Percentiles rank a stretch among this genome's conserved stretches.
phyloP scores from a whole-genome alignment of 2,113 vertebrate species.

The Centropus bengalensis region DNA sequence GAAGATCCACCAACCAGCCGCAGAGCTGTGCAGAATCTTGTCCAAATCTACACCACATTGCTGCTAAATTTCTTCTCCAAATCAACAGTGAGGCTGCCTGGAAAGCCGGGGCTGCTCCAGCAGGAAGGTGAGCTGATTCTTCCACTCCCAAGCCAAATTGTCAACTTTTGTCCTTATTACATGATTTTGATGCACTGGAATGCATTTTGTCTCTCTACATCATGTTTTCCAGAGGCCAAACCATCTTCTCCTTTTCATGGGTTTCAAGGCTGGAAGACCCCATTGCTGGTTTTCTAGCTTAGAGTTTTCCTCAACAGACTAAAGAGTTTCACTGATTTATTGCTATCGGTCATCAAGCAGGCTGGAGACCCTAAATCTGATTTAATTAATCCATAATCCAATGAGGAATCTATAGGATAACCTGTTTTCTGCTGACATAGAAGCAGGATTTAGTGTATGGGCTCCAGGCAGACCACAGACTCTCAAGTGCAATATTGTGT shows the following conservation, averaged over 20 bases:
- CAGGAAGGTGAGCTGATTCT: neutral
- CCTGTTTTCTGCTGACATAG: neutral
- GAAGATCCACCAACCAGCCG: neutral
- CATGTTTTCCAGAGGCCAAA: neutral
- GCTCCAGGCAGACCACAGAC: neutral
- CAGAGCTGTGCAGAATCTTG: neutral
- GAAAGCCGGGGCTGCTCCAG: neutral
- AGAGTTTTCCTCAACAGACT: neutral
- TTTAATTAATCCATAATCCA: neutral
- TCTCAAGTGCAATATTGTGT: neutral
- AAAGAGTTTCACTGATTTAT: neutral
- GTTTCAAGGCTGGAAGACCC: neutral
- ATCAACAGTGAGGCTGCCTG: neutral
- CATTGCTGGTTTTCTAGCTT: neutral
- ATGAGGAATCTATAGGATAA: neutral
- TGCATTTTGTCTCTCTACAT: neutral
- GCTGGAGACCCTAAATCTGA: neutral
- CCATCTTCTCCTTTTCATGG: neutral
- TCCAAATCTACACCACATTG: rapidly evolving
- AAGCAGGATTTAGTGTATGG: neutral
- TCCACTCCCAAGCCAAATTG: neutral
- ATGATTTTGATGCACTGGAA: neutral
- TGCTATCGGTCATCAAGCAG: neutral
- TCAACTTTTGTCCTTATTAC: neutral
- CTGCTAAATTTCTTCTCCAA: neutral